Evolutionary conservation across 1,140 invertebrate species (phyloP).

Genomic region (Drosophila virilis): DNA sequence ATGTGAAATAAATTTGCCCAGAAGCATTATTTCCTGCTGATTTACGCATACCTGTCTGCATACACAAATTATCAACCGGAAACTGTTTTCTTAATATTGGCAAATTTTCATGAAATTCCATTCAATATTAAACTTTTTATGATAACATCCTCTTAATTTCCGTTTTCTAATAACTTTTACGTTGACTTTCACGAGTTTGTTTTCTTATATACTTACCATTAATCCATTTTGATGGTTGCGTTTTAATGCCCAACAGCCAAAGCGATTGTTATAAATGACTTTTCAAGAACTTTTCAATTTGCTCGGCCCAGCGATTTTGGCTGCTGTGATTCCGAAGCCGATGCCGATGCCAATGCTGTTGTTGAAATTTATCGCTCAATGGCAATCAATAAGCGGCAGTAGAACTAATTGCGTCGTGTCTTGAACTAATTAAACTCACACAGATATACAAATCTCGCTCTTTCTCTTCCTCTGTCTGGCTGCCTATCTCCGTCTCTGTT

Average conservation of each 20-base stretch:
- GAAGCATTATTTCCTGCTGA: too few relatives aligned
- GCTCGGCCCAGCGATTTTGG: constrained; percentile 5
- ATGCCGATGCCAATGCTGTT: neutral
- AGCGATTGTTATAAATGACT: constrained; percentile 37
- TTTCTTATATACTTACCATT: constrained; percentile 2
- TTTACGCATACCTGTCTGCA: too few relatives aligned
- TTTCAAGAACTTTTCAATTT: constrained; percentile 41
- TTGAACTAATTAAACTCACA: constrained; percentile 73
- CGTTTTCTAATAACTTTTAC: constrained; percentile 5
- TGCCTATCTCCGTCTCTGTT: neutral
- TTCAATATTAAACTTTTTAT: neutral
- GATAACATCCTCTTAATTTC: neutral
- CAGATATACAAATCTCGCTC: constrained; percentile 8
- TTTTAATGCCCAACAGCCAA: constrained; percentile 13
- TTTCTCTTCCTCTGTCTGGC: neutral
- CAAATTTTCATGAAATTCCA: neutral
- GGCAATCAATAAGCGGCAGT: constrained; percentile 74
- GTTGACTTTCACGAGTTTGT: constrained; percentile 10
- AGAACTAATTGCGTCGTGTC: constrained; percentile 76
- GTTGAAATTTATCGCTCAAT: constrained; percentile 64
- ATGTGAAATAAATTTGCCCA: too few relatives aligned
- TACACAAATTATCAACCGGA: too few relatives aligned
- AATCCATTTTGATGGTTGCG: constrained; percentile 12
- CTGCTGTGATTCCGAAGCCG: constrained; percentile 8
- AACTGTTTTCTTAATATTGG: too few relatives aligned